Evolutionary conservation across 2,113 vertebrate genomes (phyloP).

Genomic region (Dipodomys stephensi): DNA sequence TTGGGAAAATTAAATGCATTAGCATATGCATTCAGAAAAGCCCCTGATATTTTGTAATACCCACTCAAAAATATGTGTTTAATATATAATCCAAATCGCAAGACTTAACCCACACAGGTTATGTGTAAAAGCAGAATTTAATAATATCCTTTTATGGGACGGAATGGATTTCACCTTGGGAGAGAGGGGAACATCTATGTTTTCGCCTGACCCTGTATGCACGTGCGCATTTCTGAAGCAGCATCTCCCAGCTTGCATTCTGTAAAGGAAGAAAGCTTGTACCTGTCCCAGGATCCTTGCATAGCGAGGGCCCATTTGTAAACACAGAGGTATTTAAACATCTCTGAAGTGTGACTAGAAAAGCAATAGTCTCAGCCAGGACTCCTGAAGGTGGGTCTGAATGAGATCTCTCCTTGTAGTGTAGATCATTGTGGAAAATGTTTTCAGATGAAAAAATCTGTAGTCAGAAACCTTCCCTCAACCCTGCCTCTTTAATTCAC

Average conservation of each 20-base stretch:
- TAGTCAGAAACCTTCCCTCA: constrained; percentile 81
- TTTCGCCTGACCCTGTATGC: neutral
- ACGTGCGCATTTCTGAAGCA: neutral
- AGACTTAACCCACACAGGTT: neutral
- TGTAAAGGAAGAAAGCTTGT: neutral
- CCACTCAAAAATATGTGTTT: constrained; percentile 12
- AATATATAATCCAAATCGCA: neutral
- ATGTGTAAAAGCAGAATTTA: neutral
- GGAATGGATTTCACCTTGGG: neutral
- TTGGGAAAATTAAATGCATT: constrained; percentile 18
- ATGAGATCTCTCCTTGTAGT: constrained; percentile 75
- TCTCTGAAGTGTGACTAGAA: constrained; percentile 78
- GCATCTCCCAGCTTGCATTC: neutral
- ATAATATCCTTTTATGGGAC: neutral
- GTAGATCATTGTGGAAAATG: constrained; percentile 81
- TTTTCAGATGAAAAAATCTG: constrained; percentile 85
- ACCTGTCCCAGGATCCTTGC: neutral
- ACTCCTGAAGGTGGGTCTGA: constrained; percentile 82
- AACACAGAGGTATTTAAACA: constrained; percentile 82
- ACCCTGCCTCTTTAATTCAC: constrained; percentile 80
- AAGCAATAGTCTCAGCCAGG: constrained; percentile 80
- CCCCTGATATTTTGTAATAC: neutral
- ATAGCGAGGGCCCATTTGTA: constrained; percentile 48
- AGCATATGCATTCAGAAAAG: neutral
- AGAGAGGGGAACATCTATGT: neutral